Evolutionary conservation across 2,888 invertebrate genomes (phyloP), one percentile per base, ranked within the genome.

Genomic region (Xestobium rufovillosum): DNA sequence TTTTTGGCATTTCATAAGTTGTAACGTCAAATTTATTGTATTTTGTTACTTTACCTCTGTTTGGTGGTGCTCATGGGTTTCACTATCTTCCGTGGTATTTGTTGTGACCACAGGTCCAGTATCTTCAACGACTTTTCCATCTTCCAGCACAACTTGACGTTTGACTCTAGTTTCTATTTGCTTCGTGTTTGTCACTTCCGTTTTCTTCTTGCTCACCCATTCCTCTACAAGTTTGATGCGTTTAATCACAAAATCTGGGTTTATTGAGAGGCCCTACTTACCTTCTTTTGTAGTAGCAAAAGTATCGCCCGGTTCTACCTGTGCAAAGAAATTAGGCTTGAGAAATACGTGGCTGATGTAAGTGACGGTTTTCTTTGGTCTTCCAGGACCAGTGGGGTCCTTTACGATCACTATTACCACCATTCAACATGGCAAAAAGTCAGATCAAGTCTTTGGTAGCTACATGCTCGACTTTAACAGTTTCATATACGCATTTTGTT

Each of bases 151-250:
- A 43, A 91, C 76, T 68, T 91, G 88, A 27, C 91, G 74, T 65
- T 91, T 88, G 26, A 91, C 88, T 47, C 90, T 70, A 27, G 90
- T 91, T 58, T 90, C 90, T 54, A 91, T 90, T 69, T 90, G 90
- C 49, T 87, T 79, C 39, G 87, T 89, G 47, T 89, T 90, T 49
- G 85, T 85, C 59, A 89, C 78, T 68, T 90, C 90, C 53, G 84
- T 85, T 67, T 86, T 88, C 69, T 87, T 87, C 61, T 85, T 82
- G 54, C 87, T 89, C 65, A 89, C 80, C 87, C 88, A 88, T 82
- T 90, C 90, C 71, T 91, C 90, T 90, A 76, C 38, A 72, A 73
- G 47, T 37, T n/a, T n/a, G n/a, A n/a, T n/a, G n/a, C n/a, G n/a
- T n/a, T n/a, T n/a, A n/a, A n/a, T n/a, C n/a, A n/a, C n/a, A n/a